Evolutionary conservation across 2,797 vertebrate genomes (phyloP).

Genomic region (Thripadectes ignobilis): DNA sequence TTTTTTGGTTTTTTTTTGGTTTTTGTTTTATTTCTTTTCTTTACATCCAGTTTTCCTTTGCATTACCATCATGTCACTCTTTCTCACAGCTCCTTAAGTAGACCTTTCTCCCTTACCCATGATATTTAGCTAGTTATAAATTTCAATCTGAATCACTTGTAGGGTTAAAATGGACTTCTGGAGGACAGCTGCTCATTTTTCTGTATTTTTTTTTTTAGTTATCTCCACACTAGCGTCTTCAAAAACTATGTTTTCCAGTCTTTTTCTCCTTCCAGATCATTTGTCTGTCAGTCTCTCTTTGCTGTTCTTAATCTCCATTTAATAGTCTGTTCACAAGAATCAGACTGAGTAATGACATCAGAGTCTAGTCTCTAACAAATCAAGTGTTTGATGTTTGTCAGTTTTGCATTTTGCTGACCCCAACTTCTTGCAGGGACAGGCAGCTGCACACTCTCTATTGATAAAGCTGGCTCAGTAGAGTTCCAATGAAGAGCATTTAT

Average conservation of each 20-base stretch:
- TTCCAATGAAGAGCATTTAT: neutral
- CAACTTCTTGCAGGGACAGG: neutral
- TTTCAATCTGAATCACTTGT: neutral
- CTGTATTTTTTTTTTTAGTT: neutral
- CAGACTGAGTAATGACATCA: neutral
- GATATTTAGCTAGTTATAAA: neutral
- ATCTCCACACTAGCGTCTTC: neutral
- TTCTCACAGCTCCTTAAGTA: neutral
- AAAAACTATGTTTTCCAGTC: neutral
- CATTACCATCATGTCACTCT: neutral
- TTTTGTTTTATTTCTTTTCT: neutral
- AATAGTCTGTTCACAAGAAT: neutral
- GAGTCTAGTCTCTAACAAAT: neutral
- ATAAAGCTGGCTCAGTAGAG: neutral
- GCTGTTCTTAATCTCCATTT: neutral
- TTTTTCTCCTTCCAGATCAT: neutral
- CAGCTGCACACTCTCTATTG: neutral
- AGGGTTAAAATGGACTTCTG: neutral
- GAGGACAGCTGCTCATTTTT: neutral
- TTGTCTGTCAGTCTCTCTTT: neutral
- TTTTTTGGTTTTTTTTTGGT: neutral
- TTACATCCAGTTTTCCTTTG: neutral
- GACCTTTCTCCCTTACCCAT: neutral
- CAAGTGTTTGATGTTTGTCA: neutral
- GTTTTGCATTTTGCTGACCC: neutral